Evolutionary conservation across 2,888 invertebrate species (phyloP).

Genomic region (Bugulina stolonifera): DNA sequence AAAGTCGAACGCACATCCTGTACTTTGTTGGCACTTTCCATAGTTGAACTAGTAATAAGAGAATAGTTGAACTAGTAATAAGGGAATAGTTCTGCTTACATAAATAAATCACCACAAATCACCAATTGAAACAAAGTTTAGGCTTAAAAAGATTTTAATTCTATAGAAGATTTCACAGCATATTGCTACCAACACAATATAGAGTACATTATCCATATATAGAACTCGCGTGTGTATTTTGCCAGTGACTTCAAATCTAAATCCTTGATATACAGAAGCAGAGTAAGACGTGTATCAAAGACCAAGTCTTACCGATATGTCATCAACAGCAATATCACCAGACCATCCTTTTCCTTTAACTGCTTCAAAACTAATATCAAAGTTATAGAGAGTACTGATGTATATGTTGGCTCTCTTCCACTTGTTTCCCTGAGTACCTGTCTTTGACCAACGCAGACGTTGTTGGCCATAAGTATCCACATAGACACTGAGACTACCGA

Average conservation of each 20-base stretch:
- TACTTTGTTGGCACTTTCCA: not conserved
- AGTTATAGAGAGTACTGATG: slow-evolving; percentile 11
- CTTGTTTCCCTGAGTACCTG: slow-evolving; percentile 33
- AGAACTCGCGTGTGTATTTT: too few relatives aligned
- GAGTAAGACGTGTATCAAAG: too few relatives aligned
- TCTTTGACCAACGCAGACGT: slow-evolving; percentile 33
- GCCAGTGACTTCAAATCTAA: too few relatives aligned
- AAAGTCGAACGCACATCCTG: slow-evolving; percentile 34
- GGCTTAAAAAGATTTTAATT: too few relatives aligned
- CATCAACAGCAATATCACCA: slow-evolving; percentile 32
- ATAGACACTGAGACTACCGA: slow-evolving; percentile 30
- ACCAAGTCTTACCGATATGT: slow-evolving; percentile 29
- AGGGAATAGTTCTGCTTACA: too few relatives aligned
- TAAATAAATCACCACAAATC: too few relatives aligned
- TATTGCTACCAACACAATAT: too few relatives aligned
- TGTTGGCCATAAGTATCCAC: slow-evolving; percentile 23
- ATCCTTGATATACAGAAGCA: too few relatives aligned
- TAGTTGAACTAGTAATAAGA: not conserved
- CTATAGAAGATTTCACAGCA: too few relatives aligned
- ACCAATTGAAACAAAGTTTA: too few relatives aligned
- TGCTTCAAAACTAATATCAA: slow-evolving; percentile 29
- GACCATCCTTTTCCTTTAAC: slow-evolving; percentile 27
- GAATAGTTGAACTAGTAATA: too few relatives aligned
- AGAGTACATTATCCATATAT: too few relatives aligned
- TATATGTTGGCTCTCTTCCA: slow-evolving; percentile 25